Base-by-base conservation (phyloP, 2,797 vertebrate species). In the Lepidocolaptes lacrymiger region DNA sequence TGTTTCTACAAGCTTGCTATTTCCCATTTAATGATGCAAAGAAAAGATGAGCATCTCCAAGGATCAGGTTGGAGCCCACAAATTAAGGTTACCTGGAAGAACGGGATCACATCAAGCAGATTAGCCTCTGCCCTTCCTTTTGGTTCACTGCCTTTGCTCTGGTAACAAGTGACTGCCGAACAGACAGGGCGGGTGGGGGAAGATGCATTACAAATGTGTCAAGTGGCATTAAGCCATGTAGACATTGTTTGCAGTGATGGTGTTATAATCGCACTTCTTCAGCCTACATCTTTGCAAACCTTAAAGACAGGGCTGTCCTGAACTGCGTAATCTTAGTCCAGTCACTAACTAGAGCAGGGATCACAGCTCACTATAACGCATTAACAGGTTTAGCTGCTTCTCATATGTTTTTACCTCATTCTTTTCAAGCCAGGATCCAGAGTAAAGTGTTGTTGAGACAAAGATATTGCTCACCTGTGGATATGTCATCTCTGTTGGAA, bases 71-170 rank as follows among this genome's bases (percentile, higher is more conserved):
- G 78, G 27, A 88, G 51, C 28, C 37, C 55, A 32, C 9, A 36
- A 22, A 94, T 88, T 79, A 73, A 44, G 1, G 3, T 73, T 66
- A n/a, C 23, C 59, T 90, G n/a, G 30, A 74, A 91, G 5, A 88
- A 43, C 20, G 61, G 59, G 48, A 79, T 24, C 9, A 27, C 26
- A 59, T 52, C 51, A 52, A 81, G 62, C 21, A 77, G 74, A 95
- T 93, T 74, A 91, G 20, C n/a, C 46, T 89, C 24, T 82, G 67
- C 34, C 17, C 30, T 88, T 88, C 41, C 63, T 80, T 97, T 90
- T 95, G 48, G 90, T 94, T 81, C 37, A 3, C 49, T 86, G 62
- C 37, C 15, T 85, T 85, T 93, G 59, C 49, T 85, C 61, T 82
- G 46, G 17, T 85, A 68, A 71, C 34, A 51, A 89, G 34, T 76